These are phyloP conservation scores for Tadarida brasiliensis DNA, from an alignment of 2,797 vertebrate species.

Conservation along the genomic window DNA sequence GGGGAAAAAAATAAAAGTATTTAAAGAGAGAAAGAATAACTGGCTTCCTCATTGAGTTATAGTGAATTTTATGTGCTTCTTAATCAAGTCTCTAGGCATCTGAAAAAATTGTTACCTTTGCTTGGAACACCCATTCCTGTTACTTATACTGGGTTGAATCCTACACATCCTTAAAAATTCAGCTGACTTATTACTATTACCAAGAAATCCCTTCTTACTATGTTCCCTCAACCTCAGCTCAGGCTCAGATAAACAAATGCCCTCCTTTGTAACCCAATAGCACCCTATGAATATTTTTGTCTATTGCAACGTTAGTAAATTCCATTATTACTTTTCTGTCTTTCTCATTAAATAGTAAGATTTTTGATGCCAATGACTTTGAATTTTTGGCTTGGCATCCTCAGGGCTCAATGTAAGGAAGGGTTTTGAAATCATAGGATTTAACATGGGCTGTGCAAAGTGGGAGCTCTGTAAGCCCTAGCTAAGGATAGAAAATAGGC, in stretches of 20 bases:
- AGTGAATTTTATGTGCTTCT: not conserved
- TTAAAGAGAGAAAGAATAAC: not conserved
- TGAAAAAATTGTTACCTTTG: not conserved
- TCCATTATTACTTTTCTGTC: not conserved
- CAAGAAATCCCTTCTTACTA: not conserved
- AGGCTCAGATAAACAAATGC: not conserved
- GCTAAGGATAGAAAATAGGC: not conserved
- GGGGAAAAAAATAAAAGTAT: not conserved
- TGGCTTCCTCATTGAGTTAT: not conserved
- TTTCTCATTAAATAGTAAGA: not conserved
- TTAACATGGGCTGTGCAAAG: not conserved
- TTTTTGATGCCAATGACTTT: conserved; percentile 39
- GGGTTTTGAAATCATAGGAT: not conserved
- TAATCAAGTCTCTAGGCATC: not conserved
- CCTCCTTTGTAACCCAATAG: not conserved
- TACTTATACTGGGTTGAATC: not conserved
- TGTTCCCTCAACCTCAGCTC: not conserved
- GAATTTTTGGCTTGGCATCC: not conserved
- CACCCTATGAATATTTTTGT: not conserved
- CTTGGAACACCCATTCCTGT: not conserved
- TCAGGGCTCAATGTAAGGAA: not conserved
- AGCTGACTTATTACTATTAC: not conserved
- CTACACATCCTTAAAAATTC: not conserved
- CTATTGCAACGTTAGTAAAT: not conserved
- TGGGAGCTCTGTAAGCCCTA: not conserved